A percentile compares a stretch with the other conserved stretches of the same genome.
Evolutionary conservation across 2,113 vertebrate genomes (phyloP).

Genomic region (Micronycteris hirsuta): DNA sequence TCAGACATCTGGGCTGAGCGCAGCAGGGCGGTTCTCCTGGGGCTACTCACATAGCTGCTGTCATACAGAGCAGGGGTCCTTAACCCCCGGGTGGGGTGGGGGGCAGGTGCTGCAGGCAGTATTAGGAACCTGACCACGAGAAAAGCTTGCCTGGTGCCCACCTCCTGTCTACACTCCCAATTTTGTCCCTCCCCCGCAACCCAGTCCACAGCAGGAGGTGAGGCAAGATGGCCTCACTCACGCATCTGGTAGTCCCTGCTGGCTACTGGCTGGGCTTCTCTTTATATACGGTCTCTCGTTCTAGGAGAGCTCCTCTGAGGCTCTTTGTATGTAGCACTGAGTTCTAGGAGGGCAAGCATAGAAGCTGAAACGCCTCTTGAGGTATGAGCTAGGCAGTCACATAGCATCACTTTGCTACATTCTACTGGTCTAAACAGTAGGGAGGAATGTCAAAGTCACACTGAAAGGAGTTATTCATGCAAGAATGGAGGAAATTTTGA

Average conservation of each 20-base stretch:
- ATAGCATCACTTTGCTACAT: not conserved
- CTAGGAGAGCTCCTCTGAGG: not conserved
- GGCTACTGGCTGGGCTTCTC: not conserved
- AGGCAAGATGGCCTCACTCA: not conserved
- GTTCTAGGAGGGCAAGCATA: not conserved
- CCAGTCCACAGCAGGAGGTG: too few relatives aligned
- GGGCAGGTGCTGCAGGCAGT: too few relatives aligned
- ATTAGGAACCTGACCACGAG: too few relatives aligned
- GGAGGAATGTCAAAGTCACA: not conserved
- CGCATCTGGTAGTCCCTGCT: rapidly evolving
- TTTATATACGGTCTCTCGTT: not conserved
- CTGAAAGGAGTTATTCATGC: not conserved
- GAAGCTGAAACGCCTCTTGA: not conserved
- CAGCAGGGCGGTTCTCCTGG: not conserved
- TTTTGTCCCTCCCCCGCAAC: too few relatives aligned
- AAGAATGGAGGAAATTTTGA: not conserved
- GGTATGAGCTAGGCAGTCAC: not conserved
- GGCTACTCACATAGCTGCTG: not conserved
- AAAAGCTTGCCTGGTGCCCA: too few relatives aligned
- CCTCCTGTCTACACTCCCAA: too few relatives aligned
- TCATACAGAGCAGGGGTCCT: not conserved
- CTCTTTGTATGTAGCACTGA: not conserved
- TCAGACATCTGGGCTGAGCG: not conserved
- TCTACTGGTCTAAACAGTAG: not conserved
- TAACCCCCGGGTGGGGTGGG: too few relatives aligned